Conservation (phyloP, 1,140 invertebrate species). For the Orussus abietinus region DNA sequence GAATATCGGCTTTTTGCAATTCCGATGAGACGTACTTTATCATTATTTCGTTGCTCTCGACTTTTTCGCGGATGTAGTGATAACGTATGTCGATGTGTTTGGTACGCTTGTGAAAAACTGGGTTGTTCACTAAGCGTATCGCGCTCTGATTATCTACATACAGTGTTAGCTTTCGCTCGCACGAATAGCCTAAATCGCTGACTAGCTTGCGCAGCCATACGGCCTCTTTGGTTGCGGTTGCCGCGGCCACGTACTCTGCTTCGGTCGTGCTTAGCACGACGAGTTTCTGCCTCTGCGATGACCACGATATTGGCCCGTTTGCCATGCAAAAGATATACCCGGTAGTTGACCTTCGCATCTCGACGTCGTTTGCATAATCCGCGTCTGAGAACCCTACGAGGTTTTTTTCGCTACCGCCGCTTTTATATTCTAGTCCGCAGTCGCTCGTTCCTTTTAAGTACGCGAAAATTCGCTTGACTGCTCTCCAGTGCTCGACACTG, state of each 20-base stretch:
- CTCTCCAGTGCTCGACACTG: constrained; percentile 34
- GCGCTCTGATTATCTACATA: constrained; percentile 34
- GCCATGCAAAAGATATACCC: too few species aligned
- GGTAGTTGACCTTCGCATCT: too few species aligned
- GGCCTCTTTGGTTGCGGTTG: constrained; percentile 39
- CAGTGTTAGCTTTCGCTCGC: background rate
- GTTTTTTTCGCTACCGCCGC: background rate
- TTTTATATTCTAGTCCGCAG: constrained; percentile 11
- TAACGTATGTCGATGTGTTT: constrained; percentile 41
- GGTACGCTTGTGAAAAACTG: constrained; percentile 27
- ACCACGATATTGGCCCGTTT: constrained; percentile 41
- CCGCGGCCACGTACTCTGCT: constrained; percentile 47
- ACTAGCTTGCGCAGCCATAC: constrained; percentile 28
- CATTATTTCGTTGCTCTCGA: constrained; percentile 13
- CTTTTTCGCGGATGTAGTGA: constrained; percentile 33
- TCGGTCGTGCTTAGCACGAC: constrained; percentile 49
- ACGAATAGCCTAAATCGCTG: constrained; percentile 19
- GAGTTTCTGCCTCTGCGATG: constrained; percentile 40
- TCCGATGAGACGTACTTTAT: constrained; percentile 13
- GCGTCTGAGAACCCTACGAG: too few species aligned
- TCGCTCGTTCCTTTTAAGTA: constrained; percentile 35
- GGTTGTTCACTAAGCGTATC: constrained; percentile 37
- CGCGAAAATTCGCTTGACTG: constrained; percentile 34
- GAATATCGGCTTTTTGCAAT: constrained; percentile 16
- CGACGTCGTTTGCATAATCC: too few species aligned